A percentile compares a stretch with the other conserved stretches of the same genome.
Conservation (phyloP, 1,140 invertebrate genomes). For the Drosophila orosa region DNA sequence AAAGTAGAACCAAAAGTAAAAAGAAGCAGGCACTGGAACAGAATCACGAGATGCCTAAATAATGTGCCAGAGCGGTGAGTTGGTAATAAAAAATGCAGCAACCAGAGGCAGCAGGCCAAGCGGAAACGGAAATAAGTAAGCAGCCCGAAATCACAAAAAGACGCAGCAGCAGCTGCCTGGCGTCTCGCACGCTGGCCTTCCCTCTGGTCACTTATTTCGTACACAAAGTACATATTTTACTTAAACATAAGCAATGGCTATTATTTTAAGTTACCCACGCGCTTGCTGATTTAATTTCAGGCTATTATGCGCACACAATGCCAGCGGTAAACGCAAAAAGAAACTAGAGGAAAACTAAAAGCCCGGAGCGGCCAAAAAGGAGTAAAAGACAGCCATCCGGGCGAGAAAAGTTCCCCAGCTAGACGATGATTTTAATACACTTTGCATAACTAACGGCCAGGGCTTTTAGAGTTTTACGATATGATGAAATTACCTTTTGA, state of each 20-base stretch:
- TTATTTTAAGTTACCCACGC: constrained; percentile 82
- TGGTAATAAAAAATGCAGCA: constrained; percentile 61
- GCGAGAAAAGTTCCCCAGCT: constrained; percentile 24
- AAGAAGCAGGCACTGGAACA: not conserved
- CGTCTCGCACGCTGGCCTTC: not conserved
- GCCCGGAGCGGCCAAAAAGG: constrained; percentile 24
- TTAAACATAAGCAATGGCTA: constrained; percentile 81
- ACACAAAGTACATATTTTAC: constrained; percentile 75
- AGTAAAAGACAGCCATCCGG: constrained; percentile 12
- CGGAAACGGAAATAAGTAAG: constrained; percentile 67
- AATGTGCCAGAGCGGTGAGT: constrained; percentile 29
- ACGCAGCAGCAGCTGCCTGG: constrained; percentile 24
- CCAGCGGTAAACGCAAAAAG: constrained; percentile 61
- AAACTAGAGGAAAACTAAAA: constrained; percentile 27
- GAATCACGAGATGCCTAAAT: constrained; percentile 30
- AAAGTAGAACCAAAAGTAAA: not conserved
- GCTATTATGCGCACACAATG: constrained; percentile 80
- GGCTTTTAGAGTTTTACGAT: constrained; percentile 38
- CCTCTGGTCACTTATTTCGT: constrained; percentile 51
- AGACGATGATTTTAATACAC: constrained; percentile 55
- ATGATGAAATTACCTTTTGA: constrained; percentile 37
- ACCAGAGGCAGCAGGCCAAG: constrained; percentile 40
- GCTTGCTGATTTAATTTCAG: constrained; percentile 80
- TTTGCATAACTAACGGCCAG: constrained; percentile 37
- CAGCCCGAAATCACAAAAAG: constrained; percentile 36